Evolutionary conservation across 2,113 vertebrate species (phyloP).

Genomic region (Phylloscopus trochiloides): DNA sequence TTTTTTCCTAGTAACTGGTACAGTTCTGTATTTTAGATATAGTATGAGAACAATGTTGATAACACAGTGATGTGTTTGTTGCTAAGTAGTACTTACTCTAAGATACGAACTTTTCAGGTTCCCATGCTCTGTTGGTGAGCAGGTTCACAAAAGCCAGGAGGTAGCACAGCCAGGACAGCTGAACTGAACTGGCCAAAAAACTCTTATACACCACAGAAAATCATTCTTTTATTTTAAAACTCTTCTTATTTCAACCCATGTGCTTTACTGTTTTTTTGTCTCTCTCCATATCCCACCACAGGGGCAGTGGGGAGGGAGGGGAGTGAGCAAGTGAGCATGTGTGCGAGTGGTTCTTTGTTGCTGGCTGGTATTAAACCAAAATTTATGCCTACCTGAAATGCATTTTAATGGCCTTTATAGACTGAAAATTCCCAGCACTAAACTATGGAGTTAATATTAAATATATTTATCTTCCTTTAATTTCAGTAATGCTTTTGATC

Average conservation of each 20-base stretch:
- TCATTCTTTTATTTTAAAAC: not conserved
- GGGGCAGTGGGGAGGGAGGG: rapidly evolving
- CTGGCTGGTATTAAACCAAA: not conserved
- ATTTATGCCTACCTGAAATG: not conserved
- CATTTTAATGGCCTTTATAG: not conserved
- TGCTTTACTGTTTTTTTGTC: not conserved
- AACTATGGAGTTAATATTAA: not conserved
- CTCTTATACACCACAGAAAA: not conserved
- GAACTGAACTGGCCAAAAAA: not conserved
- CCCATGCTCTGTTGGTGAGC: not conserved
- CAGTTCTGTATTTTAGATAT: not conserved
- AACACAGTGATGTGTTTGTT: not conserved
- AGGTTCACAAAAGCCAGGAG: not conserved
- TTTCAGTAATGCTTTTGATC: not conserved
- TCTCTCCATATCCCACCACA: not conserved
- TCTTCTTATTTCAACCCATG: not conserved
- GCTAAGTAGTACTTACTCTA: not conserved
- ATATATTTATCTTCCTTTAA: not conserved
- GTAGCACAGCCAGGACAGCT: not conserved
- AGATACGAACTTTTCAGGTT: not conserved
- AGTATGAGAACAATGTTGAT: not conserved
- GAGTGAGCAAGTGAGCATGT: rapidly evolving
- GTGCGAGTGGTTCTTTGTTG: not conserved
- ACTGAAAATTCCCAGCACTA: not conserved
- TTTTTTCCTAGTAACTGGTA: not conserved